A percentile compares a stretch with the other conserved stretches of the same genome.
phyloP scores from a whole-genome alignment of 2,797 vertebrate genomes.

The Pipistrellus nathusii region DNA sequence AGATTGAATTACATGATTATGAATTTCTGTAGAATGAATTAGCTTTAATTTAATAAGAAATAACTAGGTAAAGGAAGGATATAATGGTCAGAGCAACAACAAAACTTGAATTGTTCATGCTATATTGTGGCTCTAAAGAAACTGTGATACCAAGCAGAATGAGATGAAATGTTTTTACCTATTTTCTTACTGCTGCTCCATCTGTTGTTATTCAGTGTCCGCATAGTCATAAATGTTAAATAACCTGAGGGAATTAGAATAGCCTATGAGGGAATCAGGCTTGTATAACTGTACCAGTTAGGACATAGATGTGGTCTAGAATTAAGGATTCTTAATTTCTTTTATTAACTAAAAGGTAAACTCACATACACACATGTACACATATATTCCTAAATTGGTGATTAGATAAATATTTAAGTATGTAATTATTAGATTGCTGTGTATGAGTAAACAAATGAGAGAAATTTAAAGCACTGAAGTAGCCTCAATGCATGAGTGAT shows the following conservation, averaged over 20 bases:
- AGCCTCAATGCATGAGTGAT: neutral
- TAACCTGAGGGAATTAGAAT: neutral
- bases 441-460: neutral
- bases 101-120: neutral
- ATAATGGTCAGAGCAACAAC: neutral
- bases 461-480: neutral
- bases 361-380: neutral
- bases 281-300: neutral
- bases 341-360: neutral
- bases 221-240: neutral
- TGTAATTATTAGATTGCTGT: neutral
- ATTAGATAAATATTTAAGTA: neutral
- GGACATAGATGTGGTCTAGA: neutral
- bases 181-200: neutral
- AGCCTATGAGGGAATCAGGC: too few relatives aligned
- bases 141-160: neutral
- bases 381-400: neutral
- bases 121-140: neutral
- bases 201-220: neutral
- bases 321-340: neutral
- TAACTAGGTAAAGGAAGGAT: neutral
- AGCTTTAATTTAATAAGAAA: constrained; percentile 27
- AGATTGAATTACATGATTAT: neutral
- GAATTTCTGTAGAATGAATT: neutral
- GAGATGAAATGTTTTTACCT: neutral